Evolutionary conservation across 2,113 vertebrate genomes (phyloP).

Genomic region (Ammospiza nelsoni): DNA sequence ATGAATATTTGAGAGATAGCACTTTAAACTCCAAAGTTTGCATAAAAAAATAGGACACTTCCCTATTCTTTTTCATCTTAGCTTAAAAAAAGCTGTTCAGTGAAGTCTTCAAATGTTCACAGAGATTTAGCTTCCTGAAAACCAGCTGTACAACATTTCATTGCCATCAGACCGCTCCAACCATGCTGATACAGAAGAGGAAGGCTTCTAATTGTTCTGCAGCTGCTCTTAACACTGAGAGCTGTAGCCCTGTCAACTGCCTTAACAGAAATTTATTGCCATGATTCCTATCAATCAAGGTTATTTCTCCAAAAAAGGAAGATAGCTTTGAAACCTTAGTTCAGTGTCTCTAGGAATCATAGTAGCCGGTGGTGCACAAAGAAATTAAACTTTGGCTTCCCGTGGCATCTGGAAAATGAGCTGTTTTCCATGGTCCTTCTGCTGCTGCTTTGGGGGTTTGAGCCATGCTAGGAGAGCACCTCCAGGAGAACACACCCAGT

Average conservation of each 20-base stretch:
- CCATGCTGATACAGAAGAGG: background rate
- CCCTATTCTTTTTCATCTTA: conserved; percentile 16
- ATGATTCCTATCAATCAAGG: background rate
- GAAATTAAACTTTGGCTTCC: background rate
- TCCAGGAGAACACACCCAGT: background rate
- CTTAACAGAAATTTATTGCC: background rate
- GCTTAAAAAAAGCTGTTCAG: conserved; percentile 15
- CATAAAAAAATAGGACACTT: conserved; percentile 4
- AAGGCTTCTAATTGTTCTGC: background rate
- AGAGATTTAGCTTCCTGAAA: conserved; percentile 20
- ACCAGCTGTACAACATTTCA: conserved; percentile 8
- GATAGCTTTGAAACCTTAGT: background rate
- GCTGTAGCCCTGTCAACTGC: background rate
- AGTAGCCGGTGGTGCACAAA: background rate
- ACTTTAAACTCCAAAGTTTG: conserved; percentile 8
- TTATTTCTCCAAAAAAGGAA: background rate
- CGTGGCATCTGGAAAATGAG: background rate
- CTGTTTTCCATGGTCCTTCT: background rate
- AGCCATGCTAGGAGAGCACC: background rate
- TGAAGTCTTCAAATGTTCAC: background rate
- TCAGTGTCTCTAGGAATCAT: background rate
- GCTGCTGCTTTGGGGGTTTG: background rate
- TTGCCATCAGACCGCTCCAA: background rate
- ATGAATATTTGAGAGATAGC: conserved; percentile 53
- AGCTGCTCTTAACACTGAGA: background rate